Conservation (phyloP, 2,888 invertebrate genomes). For the Leptopilina myrica region DNA sequence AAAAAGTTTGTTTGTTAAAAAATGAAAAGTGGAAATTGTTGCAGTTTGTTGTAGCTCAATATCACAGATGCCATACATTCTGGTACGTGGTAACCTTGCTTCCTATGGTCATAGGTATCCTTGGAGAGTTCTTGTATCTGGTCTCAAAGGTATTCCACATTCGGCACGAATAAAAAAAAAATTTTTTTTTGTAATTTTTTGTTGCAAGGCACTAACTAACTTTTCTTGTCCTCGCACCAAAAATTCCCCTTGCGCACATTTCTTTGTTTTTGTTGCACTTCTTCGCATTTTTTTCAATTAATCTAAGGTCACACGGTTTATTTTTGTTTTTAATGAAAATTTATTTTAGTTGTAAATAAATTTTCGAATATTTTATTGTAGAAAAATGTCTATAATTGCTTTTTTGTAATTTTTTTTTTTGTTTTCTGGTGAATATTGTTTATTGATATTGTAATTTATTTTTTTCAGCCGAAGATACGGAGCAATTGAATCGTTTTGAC, state of each 20-base stretch:
- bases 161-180: background rate
- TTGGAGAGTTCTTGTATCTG: constrained; percentile 92
- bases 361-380: background rate
- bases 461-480: constrained; percentile 85
- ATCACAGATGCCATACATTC: constrained; percentile 89
- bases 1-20: no score
- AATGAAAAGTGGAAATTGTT: constrained; percentile 36
- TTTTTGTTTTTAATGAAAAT: no score
- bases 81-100: constrained; percentile 92
- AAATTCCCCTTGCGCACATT: background rate
- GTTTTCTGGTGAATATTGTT: background rate
- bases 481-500: constrained; percentile 89
- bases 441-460: constrained; percentile 33
- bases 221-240: background rate
- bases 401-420: background rate
- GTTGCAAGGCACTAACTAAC: background rate
- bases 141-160: constrained; percentile 86
- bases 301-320: no score
- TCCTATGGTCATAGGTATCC: constrained; percentile 92
- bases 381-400: background rate
- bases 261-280: background rate
- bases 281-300: background rate
- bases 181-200: background rate
- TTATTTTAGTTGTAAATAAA: background rate
- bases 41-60: constrained; percentile 54